Evolutionary conservation across 2,797 vertebrate genomes (phyloP), one percentile per base, ranked within the genome.

Genomic region (Taeniopygia guttata): DNA sequence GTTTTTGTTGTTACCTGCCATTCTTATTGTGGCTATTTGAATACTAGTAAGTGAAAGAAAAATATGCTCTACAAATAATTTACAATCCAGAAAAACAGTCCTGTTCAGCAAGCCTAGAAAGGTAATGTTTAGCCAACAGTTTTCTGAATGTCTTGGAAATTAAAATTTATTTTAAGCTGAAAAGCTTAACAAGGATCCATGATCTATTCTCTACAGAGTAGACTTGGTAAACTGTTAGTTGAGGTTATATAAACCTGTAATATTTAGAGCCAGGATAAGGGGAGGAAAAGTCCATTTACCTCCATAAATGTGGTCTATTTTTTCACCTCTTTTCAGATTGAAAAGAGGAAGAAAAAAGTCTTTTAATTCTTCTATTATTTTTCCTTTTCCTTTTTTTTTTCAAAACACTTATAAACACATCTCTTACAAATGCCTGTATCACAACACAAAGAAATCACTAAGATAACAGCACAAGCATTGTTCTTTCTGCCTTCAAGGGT

Each of bases 401-500:
- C 9, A 20, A 36, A 51, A 38, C 21, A 46, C 1, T 7, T 80
- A 34, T 51, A 46, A 93, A 89, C 30, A 36, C 20, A 72, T 1
- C 30, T 70, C 6, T 73, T 69, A 64, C 13, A 77, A 80, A 66
- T 84, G 30, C 13, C 38, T 68, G 38, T 84, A 72, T 51, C 0
- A 0, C 20, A 87, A 51, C 46, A 67, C 49, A 93, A 92, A 81
- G 51, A 80, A 93, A 67, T 73, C 43, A 72, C 46, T 51, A 76
- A 87, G 45, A 45, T 89, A 89, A 89, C 13, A 0, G 36, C 46
- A 88, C 30, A 32, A 73, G 27, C 40, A 55, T 84, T 81, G 30
- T 18, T 91, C 30, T 93, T 93, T 55, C 66, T 96, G 67, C 68
- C 84, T 93, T 83, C 5, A 1, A 91, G 85, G 48, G 34, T 34